phyloP scores from a whole-genome alignment of 2,888 invertebrate species.

The Xanthia icteritia region DNA sequence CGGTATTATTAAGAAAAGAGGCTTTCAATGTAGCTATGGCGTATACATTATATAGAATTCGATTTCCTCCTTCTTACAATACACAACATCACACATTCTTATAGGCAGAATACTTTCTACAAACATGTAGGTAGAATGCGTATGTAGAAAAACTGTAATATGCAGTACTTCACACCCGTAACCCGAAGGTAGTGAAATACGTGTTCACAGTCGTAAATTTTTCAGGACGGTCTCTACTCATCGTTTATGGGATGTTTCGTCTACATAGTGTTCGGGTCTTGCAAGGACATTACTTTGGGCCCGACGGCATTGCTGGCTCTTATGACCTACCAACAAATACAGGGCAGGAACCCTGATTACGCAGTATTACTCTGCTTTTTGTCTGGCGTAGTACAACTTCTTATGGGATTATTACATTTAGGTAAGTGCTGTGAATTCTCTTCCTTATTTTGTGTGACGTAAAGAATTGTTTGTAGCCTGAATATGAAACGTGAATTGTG shows the following conservation, averaged over 20 bases:
- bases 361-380: conserved; percentile 96
- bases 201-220: conserved; percentile 61
- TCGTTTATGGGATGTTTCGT: conserved; percentile 98
- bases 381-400: conserved; percentile 94
- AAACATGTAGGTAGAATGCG: conserved; percentile 4
- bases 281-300: conserved; percentile 96
- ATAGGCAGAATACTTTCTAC: conserved; percentile 6
- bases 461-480: conserved; percentile 13
- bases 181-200: conserved; percentile 28
- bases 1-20: conserved; percentile 2
- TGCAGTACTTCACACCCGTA: conserved; percentile 21
- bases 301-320: conserved; percentile 98
- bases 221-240: conserved; percentile 98
- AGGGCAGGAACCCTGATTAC: conserved; percentile 93
- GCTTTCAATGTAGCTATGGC: background rate
- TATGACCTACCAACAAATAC: conserved; percentile 95
- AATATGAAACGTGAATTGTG: conserved; percentile 12
- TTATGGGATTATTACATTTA: conserved; percentile 95
- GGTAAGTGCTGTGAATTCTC: conserved; percentile 88
- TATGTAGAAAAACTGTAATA: conserved; percentile 27
- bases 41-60: conserved; percentile 21
- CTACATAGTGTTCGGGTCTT: conserved; percentile 97
- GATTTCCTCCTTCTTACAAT: conserved; percentile 22
- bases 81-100: conserved; percentile 2
- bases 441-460: conserved; percentile 24